Base-by-base conservation (phyloP, 2,113 vertebrate species). In the Fregata magnificens region DNA sequence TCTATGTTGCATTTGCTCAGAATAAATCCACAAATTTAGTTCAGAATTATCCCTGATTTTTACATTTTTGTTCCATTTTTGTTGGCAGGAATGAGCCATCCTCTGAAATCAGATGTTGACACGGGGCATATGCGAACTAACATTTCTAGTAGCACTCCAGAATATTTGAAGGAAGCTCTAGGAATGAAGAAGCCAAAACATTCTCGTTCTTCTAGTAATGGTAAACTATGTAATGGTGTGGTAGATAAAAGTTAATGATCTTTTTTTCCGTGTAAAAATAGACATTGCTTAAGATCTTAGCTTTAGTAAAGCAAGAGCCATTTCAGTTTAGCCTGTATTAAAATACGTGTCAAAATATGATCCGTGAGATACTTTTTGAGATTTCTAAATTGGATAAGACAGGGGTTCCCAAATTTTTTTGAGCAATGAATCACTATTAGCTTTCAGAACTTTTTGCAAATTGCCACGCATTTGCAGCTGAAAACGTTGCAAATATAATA, bases 101-200 rank as follows among this genome's bases (percentile, higher is more conserved):
- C 96, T 44, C 89, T 97, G 79, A 97, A 97, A 85, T 95, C 98
- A 52, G 98, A 98, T 71, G 95, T 82, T 88, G 97, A 98, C 44
- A 66, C 56, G 56, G 96, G 97, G 31, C 91, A 89, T 26, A 19
- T 74, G 9, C 86, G 80, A 81, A 84, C 70, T 49, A 86, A 22
- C 21, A 1, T 94, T 58, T 92, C 94, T 65, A 92, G 93, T 61
- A 92, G 95, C 86, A 97, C 98, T 38, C 98, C 98, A 0, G 98
- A 99, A 80, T 98, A 98, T 74, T 96, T 99, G 92, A 98, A 98
- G 82, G 98, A 99, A 95, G 98, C 98, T 32, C n/a, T 98, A 55
- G 98, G 98, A 88, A 97, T 96, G 91, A 99, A 96, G 96, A 99
- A 98, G 87, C 97, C 98, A 34, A 98, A 98, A 79, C 98, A 98